A percentile compares a stretch with the other conserved stretches of the same genome.
phyloP scores from a whole-genome alignment of 2,797 vertebrate genomes.

The Lycodopsis pacificus region DNA sequence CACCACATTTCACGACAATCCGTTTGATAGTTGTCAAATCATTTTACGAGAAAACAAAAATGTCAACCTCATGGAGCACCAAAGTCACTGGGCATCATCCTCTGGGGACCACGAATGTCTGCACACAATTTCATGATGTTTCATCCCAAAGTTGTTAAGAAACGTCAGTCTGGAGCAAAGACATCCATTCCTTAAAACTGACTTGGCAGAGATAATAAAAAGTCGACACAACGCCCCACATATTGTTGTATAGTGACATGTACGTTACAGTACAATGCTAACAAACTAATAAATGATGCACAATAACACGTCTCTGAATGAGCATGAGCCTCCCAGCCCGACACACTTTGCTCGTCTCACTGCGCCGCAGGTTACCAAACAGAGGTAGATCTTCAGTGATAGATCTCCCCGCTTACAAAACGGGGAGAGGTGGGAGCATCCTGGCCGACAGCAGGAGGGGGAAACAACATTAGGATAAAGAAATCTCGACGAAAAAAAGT shows the following conservation, averaged over 20 bases:
- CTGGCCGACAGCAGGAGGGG: not conserved
- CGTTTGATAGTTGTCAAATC: not conserved
- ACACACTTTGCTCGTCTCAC: constrained; percentile 36
- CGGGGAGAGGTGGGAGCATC: constrained; percentile 25
- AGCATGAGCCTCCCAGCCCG: not conserved
- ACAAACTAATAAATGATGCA: constrained; percentile 6
- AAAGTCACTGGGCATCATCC: not conserved
- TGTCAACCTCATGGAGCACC: not conserved
- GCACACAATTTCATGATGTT: not conserved
- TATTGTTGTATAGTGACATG: not conserved
- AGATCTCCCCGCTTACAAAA: constrained; percentile 47
- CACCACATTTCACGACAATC: not conserved
- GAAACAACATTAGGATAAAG: not conserved
- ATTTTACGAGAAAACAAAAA: not conserved
- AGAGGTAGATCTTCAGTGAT: constrained; percentile 62
- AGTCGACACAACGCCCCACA: constrained; percentile 10
- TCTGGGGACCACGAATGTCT: not conserved
- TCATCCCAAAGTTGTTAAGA: not conserved
- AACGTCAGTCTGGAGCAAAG: not conserved
- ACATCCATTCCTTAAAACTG: not conserved
- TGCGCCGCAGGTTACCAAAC: constrained; percentile 47
- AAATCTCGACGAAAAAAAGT: not conserved
- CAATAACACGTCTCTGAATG: constrained; percentile 3
- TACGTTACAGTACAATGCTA: not conserved
- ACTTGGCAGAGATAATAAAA: not conserved